Conservation (phyloP, 2,113 vertebrate species). For the Podocnemis expansa region DNA sequence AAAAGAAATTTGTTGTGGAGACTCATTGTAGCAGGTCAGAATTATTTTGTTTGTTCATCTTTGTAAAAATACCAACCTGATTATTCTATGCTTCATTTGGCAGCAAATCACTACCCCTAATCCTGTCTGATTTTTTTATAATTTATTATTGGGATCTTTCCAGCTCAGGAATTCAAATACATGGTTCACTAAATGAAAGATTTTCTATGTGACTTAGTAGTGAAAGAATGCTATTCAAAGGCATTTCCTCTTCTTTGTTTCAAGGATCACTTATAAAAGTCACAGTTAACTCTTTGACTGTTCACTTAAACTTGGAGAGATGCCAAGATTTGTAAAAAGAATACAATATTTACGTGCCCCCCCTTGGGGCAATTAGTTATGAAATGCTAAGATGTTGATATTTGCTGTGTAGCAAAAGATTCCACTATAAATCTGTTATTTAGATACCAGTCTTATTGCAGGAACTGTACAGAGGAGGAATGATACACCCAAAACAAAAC, state of each 20-base stretch:
- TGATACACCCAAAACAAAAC: background rate
- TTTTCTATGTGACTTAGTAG: conserved; percentile 43
- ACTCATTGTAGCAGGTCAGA: background rate
- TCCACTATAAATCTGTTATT: background rate
- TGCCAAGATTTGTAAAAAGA: conserved; percentile 64
- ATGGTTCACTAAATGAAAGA: conserved; percentile 48
- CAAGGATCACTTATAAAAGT: conserved; percentile 60
- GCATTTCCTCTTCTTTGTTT: conserved; percentile 70
- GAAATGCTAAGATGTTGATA: background rate
- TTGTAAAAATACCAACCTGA: background rate
- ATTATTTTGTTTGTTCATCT: background rate
- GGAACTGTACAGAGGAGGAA: background rate
- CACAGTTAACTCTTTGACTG: conserved; percentile 12
- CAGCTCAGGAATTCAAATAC: conserved; percentile 54
- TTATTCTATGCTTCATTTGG: background rate
- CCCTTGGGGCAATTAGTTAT: conserved; percentile 7
- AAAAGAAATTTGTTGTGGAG: background rate
- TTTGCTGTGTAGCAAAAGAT: background rate
- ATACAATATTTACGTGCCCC: conserved; percentile 29
- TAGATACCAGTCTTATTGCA: background rate
- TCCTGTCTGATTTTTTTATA: conserved; percentile 56
- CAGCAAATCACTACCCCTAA: conserved; percentile 51
- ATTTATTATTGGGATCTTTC: conserved; percentile 37
- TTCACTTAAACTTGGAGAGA: conserved; percentile 48
- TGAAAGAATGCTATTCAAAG: conserved; percentile 71